A percentile compares a stretch with the other conserved stretches of the same genome.
phyloP scores from a whole-genome alignment of 2,888 invertebrate species.

The Drosophila siamana region DNA sequence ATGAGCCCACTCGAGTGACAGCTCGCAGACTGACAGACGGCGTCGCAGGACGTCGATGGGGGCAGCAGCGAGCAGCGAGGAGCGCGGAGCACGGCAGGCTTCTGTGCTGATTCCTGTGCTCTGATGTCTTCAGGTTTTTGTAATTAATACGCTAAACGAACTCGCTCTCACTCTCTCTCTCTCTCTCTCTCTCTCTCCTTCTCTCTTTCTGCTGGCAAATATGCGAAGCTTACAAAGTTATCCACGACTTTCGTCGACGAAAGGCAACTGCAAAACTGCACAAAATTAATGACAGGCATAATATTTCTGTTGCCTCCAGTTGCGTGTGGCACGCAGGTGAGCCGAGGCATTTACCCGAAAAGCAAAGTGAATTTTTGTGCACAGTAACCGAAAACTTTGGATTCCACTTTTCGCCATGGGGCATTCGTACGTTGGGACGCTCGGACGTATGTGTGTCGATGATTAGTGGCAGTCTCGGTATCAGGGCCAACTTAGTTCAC shows the following conservation, averaged over 20 bases:
- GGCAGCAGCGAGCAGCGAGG: background rate
- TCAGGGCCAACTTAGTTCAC: background rate
- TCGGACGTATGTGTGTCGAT: slow-evolving; percentile 40
- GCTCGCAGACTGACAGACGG: slow-evolving; percentile 6
- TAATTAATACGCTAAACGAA: slow-evolving; percentile 46
- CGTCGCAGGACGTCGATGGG: too few species aligned
- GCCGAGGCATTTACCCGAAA: slow-evolving; percentile 10
- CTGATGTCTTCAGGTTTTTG: slow-evolving; percentile 34
- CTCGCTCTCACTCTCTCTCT: background rate
- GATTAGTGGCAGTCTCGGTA: slow-evolving; percentile 38
- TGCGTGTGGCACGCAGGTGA: slow-evolving; percentile 48
- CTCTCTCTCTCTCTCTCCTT: too few species aligned
- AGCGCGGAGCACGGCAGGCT: background rate
- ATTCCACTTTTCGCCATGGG: too few species aligned
- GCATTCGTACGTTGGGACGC: too few species aligned
- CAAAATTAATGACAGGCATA: slow-evolving; percentile 69
- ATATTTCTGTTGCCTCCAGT: slow-evolving; percentile 37
- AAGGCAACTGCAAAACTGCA: slow-evolving; percentile 50
- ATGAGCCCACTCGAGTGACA: slow-evolving; percentile 23
- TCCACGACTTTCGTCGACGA: background rate
- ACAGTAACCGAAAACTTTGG: slow-evolving; percentile 3
- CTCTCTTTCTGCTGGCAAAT: background rate
- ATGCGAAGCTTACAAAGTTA: slow-evolving; percentile 3
- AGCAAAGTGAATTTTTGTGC: slow-evolving; percentile 42
- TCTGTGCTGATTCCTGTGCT: slow-evolving; percentile 1